Conservation (phyloP, 1,140 invertebrate species). For the Drosophila jambulina region DNA sequence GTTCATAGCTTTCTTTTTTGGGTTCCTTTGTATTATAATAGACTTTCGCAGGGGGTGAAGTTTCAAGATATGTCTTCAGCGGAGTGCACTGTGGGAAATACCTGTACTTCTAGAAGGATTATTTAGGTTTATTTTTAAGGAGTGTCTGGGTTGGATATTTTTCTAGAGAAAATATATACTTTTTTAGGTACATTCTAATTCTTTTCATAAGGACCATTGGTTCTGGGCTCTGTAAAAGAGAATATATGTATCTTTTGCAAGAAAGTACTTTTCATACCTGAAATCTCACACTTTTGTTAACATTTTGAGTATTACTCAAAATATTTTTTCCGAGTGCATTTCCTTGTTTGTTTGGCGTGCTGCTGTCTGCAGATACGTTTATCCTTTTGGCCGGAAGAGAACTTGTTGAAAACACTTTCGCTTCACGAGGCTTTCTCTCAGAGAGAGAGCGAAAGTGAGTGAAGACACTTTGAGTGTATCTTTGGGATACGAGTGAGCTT, state of each 20-base stretch:
- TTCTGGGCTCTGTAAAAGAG: background rate
- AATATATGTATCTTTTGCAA: background rate
- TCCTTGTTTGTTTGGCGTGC: slow-evolving; percentile 24
- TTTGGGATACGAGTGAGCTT: slow-evolving; percentile 50
- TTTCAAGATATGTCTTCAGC: background rate
- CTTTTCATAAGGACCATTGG: background rate
- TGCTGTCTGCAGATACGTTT: slow-evolving; percentile 45
- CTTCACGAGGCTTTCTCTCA: slow-evolving; percentile 27
- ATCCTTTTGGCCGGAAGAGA: slow-evolving; percentile 74
- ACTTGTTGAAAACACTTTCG: slow-evolving; percentile 83
- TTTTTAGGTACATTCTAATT: background rate
- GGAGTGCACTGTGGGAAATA: background rate
- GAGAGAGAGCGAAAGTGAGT: slow-evolving; percentile 55
- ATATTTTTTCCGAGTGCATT: background rate
- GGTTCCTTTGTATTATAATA: slow-evolving; percentile 68
- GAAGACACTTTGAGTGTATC: slow-evolving; percentile 44
- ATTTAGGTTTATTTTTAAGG: background rate
- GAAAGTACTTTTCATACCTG: background rate
- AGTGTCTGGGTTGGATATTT: background rate
- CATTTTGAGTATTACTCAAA: background rate
- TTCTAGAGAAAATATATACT: too few species aligned
- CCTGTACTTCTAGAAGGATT: background rate
- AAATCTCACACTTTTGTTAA: background rate
- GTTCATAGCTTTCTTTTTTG: slow-evolving; percentile 57
- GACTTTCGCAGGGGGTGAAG: slow-evolving; percentile 63